Base-by-base conservation (phyloP, 1,140 invertebrate genomes). In the Trypoxylus dichotomus region DNA sequence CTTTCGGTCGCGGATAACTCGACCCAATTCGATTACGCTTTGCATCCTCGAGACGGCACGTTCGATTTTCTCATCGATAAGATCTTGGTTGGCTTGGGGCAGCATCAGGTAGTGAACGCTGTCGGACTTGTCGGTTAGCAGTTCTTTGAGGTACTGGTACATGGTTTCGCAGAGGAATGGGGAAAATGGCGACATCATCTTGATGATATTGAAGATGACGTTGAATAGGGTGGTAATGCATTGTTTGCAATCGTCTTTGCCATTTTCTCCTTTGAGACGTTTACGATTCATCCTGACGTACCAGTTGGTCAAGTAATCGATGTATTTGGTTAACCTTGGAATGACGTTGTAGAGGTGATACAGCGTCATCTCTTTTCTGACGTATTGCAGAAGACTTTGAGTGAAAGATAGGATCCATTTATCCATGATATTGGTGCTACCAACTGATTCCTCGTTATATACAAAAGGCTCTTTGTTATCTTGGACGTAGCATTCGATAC, bases 261-360 rank as follows among this genome's bases (percentile, higher is more conserved):
- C 90, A 81, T 87, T 88, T 84, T 99, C 96, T 80, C 96, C 97
- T 87, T 96, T 98, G 47, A 99, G 90, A 68, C 98, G 90, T 83
- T 93, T 94, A 74, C 98, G 91, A 86, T 99, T 99, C 91, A 99
- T 96, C 77, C 98, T 90, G 8, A 99, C 97, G 85, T 99, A 86
- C 97, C 97, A 99, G 86, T 99, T 99, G 5, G 97, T 99, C 2
- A 99, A 90, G 84, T 98, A 95, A 84, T 99, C 97, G 80, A 99
- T 97, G 86, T 97, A 99, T 85, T 97, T 97, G 0, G 98, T 94
- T 13, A 99, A 87, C 68, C 92, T 89, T 2, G 98, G 97, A 27
- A 98, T 93, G 11, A 99, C 98, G 0, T 96, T 99, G 85, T 99
- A 99, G 25, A 99, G 86, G 73, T 94, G 91, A 85, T 99, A 99